Base-by-base conservation (phyloP, 2,113 vertebrate genomes). In the Murina feae region DNA sequence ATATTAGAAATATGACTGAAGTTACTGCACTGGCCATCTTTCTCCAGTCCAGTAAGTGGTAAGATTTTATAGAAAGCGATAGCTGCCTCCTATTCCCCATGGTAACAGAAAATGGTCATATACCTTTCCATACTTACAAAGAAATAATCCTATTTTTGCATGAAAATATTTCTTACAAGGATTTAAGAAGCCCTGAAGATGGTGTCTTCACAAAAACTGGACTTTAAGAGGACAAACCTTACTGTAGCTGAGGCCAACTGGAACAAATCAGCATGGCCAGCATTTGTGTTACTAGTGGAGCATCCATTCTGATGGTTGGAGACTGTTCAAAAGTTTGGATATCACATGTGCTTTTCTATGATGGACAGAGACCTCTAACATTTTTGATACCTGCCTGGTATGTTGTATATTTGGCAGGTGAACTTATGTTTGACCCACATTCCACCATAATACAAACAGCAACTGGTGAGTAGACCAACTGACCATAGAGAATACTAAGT, bases 111-210 rank as follows among this genome's bases (percentile, higher is more conserved):
- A 93, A 96, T 96, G 97, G 86, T 96, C 97, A 93, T 91, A 7
- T 39, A 47, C 55, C 30, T 91, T 79, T 53, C 35, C 2, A 79
- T 82, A 97, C 93, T 96, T 98, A 97, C 93, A 96, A 96, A 98
- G 49, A 97, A 98, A 93, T 93, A 90, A 93, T 96, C 98, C 93
- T 96, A 93, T 96, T 96, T 97, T 97, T 96, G 80, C 95, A 96
- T 83, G 87, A 96, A 98, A 97, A 97, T 93, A 95, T 97, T 97
- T 97, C 96, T 86, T 74, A 60, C 2, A 97, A 95, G 83, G 55
- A 96, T 96, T 94, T 94, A 83, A 95, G 95, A 97, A 98, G 89
- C 86, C 95, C 49, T 86, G 4, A 89, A 76, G 84, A 78, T 76
- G 39, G 10, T 37, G 16, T 49, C 71, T 91, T 32, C n/a, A 91